Evolutionary conservation across 2,888 invertebrate genomes (phyloP), one percentile per base, ranked within the genome.

Genomic region (Nesidiocoris tenuis): DNA sequence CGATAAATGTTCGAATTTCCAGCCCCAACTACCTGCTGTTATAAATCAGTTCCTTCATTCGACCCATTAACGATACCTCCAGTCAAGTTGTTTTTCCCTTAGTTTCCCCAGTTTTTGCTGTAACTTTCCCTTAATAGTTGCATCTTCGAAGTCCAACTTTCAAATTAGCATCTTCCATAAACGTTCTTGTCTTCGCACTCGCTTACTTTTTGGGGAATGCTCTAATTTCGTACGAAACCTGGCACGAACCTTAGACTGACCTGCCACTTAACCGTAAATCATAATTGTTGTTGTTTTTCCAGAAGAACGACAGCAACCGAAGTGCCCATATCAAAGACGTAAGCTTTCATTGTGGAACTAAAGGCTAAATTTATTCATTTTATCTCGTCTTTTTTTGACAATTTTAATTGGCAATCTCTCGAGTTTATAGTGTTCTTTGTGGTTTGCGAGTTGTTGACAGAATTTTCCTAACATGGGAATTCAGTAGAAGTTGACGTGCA

Each of bases 271-370:
- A 22, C 23, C 17, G 24, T 70, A 59, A 18, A 61, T 71, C 61
- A 71, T 71, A 61, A n/a, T 61, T 61, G 39, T 39, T 19, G n/a
- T 68, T 68, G 59, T 68, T 68, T 71, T 65, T 71, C 24, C 71
- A 71, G 71, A 71, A 61, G 71, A 71, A 25, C 71, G 71, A 25
- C 71, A 54, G 25, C 71, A 71, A 71, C 71, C 71, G 71, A 71
- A 71, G 71, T 71, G 71, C 71, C 71, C 71, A 61, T 71, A 71
- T 71, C 71, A 71, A 25, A 71, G 71, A 71, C 71, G 71, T 71
- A 71, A 71, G 71, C 59, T 24, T 71, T 71, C 61, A 25, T 39
- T 39, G 39, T 39, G 39, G 39, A 39, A 39, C 12, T 39, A 39
- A 39, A 3, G 39, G 12, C 3, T 39, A 39, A 39, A 39, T 39